phyloP scores from a whole-genome alignment of 2,888 invertebrate genomes.

The Heliconius hortense region DNA sequence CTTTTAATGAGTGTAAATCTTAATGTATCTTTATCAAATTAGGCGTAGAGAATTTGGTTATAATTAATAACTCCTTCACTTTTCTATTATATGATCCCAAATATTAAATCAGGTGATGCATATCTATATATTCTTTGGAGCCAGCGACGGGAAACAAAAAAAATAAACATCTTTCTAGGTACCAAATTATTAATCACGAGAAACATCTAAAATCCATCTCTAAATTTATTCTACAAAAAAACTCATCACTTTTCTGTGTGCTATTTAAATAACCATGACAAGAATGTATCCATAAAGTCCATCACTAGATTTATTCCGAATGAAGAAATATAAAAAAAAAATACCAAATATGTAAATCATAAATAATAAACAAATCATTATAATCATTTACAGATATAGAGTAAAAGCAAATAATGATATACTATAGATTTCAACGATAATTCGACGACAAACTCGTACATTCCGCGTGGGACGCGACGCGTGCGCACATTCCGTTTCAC shows the following conservation, averaged over 20 bases:
- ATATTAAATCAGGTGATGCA: neutral
- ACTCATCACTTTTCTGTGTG: too few relatives aligned
- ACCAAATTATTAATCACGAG: too few relatives aligned
- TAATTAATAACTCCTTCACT: neutral
- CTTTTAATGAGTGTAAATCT: neutral
- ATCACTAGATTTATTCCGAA: too few relatives aligned
- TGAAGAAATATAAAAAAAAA: neutral
- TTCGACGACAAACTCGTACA: conserved; percentile 48
- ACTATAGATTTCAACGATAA: conserved; percentile 43
- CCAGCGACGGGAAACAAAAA: neutral
- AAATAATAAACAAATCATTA: conserved; percentile 5
- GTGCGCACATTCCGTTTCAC: conserved; percentile 78
- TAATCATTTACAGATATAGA: neutral
- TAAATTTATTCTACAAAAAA: too few relatives aligned
- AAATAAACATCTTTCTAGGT: too few relatives aligned
- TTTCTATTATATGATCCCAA: too few relatives aligned
- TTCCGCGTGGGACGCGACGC: conserved; percentile 70
- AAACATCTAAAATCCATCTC: too few relatives aligned
- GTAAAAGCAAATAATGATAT: conserved; percentile 17
- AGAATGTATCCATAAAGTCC: too few relatives aligned
- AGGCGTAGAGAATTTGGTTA: neutral
- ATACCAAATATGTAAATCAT: neutral
- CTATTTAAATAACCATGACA: too few relatives aligned
- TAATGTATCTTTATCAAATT: neutral
- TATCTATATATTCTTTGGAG: neutral